Evolutionary conservation across 1,140 invertebrate genomes (phyloP).

Genomic region (Goniozus legneri): DNA sequence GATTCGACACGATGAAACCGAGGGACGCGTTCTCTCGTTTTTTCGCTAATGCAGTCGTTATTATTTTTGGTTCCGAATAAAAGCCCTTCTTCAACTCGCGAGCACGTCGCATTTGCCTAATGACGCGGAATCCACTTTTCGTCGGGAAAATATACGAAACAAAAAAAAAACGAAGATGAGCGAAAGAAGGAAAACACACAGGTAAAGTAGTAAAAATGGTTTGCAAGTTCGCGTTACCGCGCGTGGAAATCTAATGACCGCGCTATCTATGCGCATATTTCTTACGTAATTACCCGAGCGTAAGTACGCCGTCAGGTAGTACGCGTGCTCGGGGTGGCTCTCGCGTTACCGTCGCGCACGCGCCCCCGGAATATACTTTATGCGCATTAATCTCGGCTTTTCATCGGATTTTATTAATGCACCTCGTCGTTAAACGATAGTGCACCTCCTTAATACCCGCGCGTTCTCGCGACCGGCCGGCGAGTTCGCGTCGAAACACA

Average conservation of each 20-base stretch:
- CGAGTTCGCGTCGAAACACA: too few species aligned
- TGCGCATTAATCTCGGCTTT: slow-evolving; percentile 28
- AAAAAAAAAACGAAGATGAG: too few species aligned
- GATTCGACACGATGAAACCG: too few species aligned
- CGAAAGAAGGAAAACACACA: not conserved
- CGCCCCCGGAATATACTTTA: slow-evolving; percentile 22
- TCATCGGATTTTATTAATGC: slow-evolving; percentile 32
- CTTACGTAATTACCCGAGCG: slow-evolving; percentile 26
- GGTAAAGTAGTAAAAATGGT: slow-evolving; percentile 17
- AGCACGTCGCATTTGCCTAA: slow-evolving; percentile 16
- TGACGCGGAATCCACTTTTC: slow-evolving; percentile 16
- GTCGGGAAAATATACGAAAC: too few species aligned
- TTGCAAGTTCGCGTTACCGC: not conserved
- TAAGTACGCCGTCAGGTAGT: slow-evolving; percentile 23
- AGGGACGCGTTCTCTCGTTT: too few species aligned
- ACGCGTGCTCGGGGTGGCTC: not conserved
- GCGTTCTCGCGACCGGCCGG: too few species aligned
- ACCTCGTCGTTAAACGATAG: too few species aligned
- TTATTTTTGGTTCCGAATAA: too few species aligned
- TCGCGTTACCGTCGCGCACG: slow-evolving; percentile 18
- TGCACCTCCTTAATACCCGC: too few species aligned
- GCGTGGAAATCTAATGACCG: slow-evolving; percentile 25
- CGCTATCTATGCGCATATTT: slow-evolving; percentile 31
- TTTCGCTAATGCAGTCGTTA: too few species aligned
- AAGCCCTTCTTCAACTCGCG: too few species aligned